Percentiles rank a stretch among this genome's conserved stretches.
Evolutionary conservation across 2,888 invertebrate species (phyloP).

Genomic region (Cerastis leucographa): DNA sequence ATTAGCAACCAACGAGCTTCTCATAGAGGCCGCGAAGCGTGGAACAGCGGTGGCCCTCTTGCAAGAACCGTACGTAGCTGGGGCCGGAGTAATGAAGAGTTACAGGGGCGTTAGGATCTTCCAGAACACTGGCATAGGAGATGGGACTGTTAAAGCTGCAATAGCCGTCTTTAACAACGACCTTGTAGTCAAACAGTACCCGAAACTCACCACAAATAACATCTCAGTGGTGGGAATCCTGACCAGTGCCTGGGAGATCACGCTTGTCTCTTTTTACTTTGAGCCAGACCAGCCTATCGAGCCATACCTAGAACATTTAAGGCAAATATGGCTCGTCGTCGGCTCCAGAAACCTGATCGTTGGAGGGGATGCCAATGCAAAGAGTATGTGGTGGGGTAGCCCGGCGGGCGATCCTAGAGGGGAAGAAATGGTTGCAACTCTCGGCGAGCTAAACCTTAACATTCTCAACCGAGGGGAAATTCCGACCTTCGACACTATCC

Average conservation of each 20-base stretch:
- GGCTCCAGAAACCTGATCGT: background rate
- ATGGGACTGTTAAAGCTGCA: background rate
- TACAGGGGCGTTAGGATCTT: too few relatives aligned
- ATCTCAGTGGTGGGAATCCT: constrained; percentile 4
- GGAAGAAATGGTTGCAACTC: background rate
- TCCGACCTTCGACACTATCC: too few relatives aligned
- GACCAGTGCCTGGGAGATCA: constrained; percentile 11
- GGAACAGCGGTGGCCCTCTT: background rate
- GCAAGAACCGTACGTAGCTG: background rate
- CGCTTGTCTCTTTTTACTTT: constrained; percentile 3
- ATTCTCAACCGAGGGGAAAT: too few relatives aligned
- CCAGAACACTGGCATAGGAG: too few relatives aligned
- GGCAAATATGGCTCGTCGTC: background rate
- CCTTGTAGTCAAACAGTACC: background rate
- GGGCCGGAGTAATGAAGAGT: too few relatives aligned
- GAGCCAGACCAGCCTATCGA: constrained; percentile 1
- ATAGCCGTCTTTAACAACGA: background rate
- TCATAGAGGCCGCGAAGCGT: background rate
- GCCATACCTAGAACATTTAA: background rate
- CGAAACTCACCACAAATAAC: background rate
- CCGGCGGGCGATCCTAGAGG: background rate
- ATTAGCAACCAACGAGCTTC: background rate
- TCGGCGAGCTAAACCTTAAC: too few relatives aligned
- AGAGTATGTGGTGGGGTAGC: background rate
- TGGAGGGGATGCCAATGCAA: constrained; percentile 11